Evolutionary conservation across 2,888 invertebrate species (phyloP), one percentile per base, ranked within the genome.

Genomic region (Dynastes grantii): DNA sequence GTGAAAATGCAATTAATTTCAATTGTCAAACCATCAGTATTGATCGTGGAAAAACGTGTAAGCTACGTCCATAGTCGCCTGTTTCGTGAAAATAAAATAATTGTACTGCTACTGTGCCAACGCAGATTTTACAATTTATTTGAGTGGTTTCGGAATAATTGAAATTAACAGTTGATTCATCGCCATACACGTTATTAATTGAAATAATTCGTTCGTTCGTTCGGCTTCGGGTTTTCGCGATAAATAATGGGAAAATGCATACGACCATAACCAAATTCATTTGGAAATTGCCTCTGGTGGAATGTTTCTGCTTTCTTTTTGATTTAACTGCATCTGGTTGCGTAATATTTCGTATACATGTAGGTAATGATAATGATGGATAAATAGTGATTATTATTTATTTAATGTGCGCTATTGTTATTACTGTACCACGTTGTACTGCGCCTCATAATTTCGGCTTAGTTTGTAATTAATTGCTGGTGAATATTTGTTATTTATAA

Each of bases 121-220:
- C 29, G 68, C 29, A 11, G 29, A 51, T 68, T 68, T 51, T 53
- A 68, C 65, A 68, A 68, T 68, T 68, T 49, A 51, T 51, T 51
- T 51, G 51, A 51, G 29, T 68, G 68, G 22, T 68, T 68, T 68
- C 32, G 49, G 68, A 51, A 68, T 68, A 68, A 68, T 51, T 68
- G 68, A 68, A 68, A 68, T 68, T 68, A 68, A 68, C 68, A 51
- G 68, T 68, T 68, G 51, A 51, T 51, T 68, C 68, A 51, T 68
- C 11, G 13, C 29, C 32, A 27, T 9, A 9, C 32, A 51, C 49
- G 68, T 68, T 68, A 68, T 68, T 68, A 68, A 68, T 68, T 51
- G 68, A 68, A 68, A 68, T 51, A 68, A 51, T 68, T 51, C 40
- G 68, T 29, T 22, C 22, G 22, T 22, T 22, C 51, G 51, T 51